Percentiles rank a stretch among this genome's conserved stretches.
Evolutionary conservation across 2,113 vertebrate genomes (phyloP).

Genomic region (Leptobrachium ailaonicum): DNA sequence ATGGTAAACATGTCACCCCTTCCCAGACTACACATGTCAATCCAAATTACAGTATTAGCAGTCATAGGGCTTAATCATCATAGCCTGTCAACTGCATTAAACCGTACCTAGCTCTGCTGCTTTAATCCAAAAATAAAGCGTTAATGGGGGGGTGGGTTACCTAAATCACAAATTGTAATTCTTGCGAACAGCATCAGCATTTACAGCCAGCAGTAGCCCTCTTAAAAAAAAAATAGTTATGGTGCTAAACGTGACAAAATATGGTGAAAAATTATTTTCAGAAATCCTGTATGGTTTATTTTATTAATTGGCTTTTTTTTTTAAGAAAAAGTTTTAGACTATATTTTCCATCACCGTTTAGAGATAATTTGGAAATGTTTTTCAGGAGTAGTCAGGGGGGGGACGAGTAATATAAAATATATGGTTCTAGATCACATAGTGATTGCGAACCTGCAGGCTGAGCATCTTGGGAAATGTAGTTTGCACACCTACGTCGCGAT

Average conservation of each 20-base stretch:
- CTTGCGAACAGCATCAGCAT: conserved; percentile 50
- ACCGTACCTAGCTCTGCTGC: conserved; percentile 20
- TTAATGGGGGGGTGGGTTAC: conserved; percentile 59
- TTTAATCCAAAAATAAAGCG: conserved; percentile 12
- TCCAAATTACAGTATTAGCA: conserved; percentile 28
- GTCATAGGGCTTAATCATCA: background rate
- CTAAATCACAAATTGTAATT: conserved; percentile 65
- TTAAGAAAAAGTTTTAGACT: background rate
- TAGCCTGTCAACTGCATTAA: background rate
- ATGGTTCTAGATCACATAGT: too few species aligned
- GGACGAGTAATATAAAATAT: background rate
- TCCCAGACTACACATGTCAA: conserved; percentile 10
- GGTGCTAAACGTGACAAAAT: conserved; percentile 64
- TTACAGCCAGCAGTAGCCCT: conserved; percentile 51
- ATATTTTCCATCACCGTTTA: background rate
- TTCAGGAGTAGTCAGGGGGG: background rate
- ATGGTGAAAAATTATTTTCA: conserved; percentile 62
- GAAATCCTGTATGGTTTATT: conserved; percentile 25
- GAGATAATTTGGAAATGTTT: background rate
- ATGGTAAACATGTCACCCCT: conserved; percentile 16
- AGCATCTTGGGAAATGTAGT: too few species aligned
- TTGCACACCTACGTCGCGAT: too few species aligned
- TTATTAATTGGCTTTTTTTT: background rate
- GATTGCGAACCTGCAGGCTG: too few species aligned
- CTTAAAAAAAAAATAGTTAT: conserved; percentile 51